These are phyloP conservation scores for Harpalus rubripes DNA, from an alignment of 2,888 invertebrate genomes.

Conservation along the genomic window DNA sequence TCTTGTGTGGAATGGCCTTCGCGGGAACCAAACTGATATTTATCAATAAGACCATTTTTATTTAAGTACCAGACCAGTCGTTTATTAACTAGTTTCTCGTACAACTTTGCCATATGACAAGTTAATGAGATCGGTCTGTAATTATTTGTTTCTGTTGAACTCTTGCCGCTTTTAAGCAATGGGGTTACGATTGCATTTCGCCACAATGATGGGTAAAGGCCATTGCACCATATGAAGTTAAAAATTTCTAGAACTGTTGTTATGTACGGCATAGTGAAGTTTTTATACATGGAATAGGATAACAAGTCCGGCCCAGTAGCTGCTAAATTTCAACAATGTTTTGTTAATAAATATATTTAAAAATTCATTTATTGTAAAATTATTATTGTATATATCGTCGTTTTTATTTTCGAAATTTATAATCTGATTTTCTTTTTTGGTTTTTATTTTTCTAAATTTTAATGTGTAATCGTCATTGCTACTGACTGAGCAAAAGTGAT, in stretches of 20 bases:
- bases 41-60: neutral
- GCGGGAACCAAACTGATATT: neutral
- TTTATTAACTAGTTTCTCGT: slow-evolving; percentile 4
- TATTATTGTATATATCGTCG: neutral
- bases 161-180: neutral
- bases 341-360: neutral
- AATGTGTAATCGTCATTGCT: neutral
- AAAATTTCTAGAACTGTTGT: neutral
- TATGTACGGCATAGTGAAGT: neutral
- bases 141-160: neutral
- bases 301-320: neutral
- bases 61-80: neutral
- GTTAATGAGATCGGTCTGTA: neutral
- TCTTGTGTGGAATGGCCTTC: neutral
- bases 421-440: neutral
- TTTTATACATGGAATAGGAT: slow-evolving; percentile 12
- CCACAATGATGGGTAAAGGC: too few species aligned
- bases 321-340: neutral
- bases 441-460: slow-evolving; percentile 29
- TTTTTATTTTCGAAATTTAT: neutral
- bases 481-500: slow-evolving; percentile 12
- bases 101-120: slow-evolving; percentile 1
- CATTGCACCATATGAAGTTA: neutral
- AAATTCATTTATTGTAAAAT: neutral
- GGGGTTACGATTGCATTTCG: too few species aligned